Evolutionary conservation across 2,888 invertebrate genomes (phyloP), one percentile per base, ranked within the genome.

Genomic region (Pimpla rufipes): DNA sequence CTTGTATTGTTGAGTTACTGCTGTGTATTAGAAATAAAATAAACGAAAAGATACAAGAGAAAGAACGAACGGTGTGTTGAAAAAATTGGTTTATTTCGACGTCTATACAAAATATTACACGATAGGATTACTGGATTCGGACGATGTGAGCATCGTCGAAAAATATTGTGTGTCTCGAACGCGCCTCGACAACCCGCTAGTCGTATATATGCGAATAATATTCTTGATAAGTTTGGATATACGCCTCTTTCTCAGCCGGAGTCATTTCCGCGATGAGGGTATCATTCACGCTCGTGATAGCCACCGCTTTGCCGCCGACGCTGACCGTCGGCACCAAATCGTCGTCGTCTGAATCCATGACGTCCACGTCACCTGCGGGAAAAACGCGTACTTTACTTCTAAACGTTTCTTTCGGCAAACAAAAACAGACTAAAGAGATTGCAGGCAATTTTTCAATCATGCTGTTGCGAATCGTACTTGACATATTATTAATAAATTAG

Each of bases 181-280:
- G 59, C 18, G 59, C 18, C 8, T 62, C 45, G 57, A 79, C 40
- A 68, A 82, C 64, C 40, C 70, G 85, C 93, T 94, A 98, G 94
- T 97, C 97, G 90, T 96, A 97, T 95, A 98, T 97, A 93, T 98
- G 97, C 87, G 98, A 97, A 94, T 98, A 98, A 93, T 97, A 97
- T 93, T 99, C 98, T 93, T 98, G 98, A 92, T 98, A 98, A 57
- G 97, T 95, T 94, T 98, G 97, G 88, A 99, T 98, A 93, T 99
- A 99, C 50, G 97, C 96, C 91, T 98, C 98, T 93, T 98, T 98
- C 92, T 99, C 99, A 4, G 96, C 94, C 21, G 97, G 97, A 10
- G 97, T 97, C 99, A 99, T 99, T 93, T 96, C 96, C 0, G 96
- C 96, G 88, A 98, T 98, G 90, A 98, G 95, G 87, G 96, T 95